Conservation (phyloP, 2,888 invertebrate genomes). For the Heliconius erato region DNA sequence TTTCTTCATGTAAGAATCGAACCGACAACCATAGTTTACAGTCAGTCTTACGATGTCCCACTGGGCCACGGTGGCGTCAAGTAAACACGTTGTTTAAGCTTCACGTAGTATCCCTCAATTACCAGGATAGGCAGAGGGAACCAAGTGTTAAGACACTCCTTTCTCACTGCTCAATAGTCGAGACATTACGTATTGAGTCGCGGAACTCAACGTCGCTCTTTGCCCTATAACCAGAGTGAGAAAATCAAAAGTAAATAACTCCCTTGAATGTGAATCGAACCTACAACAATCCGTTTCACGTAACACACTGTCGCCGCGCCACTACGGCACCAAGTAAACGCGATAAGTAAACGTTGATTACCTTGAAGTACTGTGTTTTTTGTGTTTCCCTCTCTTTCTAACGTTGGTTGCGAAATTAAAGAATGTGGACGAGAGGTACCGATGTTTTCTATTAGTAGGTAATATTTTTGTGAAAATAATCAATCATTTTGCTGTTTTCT, state of each 20-base stretch:
- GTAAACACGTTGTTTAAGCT: too few relatives aligned
- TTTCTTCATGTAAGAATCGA: too few relatives aligned
- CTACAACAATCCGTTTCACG: conserved; percentile 40
- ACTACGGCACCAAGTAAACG: conserved; percentile 68
- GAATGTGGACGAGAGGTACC: conserved; percentile 67
- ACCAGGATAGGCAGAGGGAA: too few relatives aligned
- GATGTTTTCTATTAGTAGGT: conserved; percentile 56
- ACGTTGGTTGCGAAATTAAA: conserved; percentile 60
- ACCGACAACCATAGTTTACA: too few relatives aligned
- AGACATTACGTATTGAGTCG: too few relatives aligned
- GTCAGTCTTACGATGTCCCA: too few relatives aligned
- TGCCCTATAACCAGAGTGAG: too few relatives aligned
- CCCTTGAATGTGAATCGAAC: background rate
- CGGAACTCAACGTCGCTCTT: too few relatives aligned
- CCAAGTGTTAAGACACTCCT: background rate
- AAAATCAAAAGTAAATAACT: background rate
- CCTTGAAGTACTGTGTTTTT: conserved; percentile 69
- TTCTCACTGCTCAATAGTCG: too few relatives aligned
- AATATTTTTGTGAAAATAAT: conserved; percentile 47
- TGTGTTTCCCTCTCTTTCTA: conserved; percentile 64
- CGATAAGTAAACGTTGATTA: conserved; percentile 80
- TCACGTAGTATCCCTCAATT: too few relatives aligned
- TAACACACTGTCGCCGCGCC: conserved; percentile 57
- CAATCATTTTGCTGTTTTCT: conserved; percentile 5
- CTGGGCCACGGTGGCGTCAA: too few relatives aligned